These are phyloP conservation scores for Orius insidiosus DNA, from an alignment of 1,140 invertebrate species.

Conservation along the genomic window DNA sequence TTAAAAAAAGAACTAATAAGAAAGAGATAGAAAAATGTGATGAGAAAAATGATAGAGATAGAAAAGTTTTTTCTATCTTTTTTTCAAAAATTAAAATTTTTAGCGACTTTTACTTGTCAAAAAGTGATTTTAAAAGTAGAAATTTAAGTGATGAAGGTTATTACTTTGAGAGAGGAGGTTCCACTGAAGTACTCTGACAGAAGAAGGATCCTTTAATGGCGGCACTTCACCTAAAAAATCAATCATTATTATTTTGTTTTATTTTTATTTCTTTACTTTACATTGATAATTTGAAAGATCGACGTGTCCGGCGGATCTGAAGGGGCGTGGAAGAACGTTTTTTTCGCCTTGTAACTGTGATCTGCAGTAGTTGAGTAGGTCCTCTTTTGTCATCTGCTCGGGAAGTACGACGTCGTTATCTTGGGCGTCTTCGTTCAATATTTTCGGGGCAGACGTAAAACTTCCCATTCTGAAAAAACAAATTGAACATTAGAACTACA, in stretches of 20 bases:
- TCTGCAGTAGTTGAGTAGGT: slow-evolving; percentile 35
- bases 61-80: no score
- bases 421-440: slow-evolving; percentile 42
- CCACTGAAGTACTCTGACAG: slow-evolving; percentile 51
- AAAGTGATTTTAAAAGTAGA: no score
- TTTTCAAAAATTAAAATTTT: no score
- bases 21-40: no score
- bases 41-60: no score
- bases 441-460: slow-evolving; percentile 49
- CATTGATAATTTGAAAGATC: no score
- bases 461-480: slow-evolving; percentile 50
- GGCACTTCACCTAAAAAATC: background rate
- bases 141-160: no score
- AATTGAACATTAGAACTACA: background rate
- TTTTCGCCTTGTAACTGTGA: slow-evolving; percentile 25
- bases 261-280: background rate
- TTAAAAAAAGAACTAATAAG: no score
- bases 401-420: slow-evolving; percentile 39
- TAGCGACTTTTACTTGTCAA: no score
- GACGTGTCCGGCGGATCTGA: slow-evolving; percentile 16
- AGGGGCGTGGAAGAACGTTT: slow-evolving; percentile 29
- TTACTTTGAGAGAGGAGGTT: slow-evolving; percentile 60
- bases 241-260: background rate
- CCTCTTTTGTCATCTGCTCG: slow-evolving; percentile 28
- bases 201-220: slow-evolving; percentile 8